phyloP scores from a whole-genome alignment of 2,888 invertebrate species.

The Brenthis hecate region DNA sequence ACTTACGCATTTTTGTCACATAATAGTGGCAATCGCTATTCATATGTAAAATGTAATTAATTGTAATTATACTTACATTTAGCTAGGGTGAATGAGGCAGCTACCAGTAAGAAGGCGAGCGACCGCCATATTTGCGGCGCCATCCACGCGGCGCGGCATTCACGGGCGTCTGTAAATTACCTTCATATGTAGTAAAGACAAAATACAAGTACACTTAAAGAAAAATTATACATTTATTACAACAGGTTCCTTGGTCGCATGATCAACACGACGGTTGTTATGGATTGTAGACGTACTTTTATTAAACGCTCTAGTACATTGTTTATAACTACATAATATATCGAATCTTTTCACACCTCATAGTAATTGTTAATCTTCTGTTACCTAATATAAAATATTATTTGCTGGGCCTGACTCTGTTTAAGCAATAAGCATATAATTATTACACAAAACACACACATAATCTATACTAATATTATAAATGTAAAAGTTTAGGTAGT shows the following conservation, averaged over 20 bases:
- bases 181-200: constrained; percentile 4
- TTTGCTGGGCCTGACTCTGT: too few relatives aligned
- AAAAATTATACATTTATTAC: constrained; percentile 14
- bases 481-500: too few relatives aligned
- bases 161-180: constrained; percentile 63
- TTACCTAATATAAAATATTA: too few relatives aligned
- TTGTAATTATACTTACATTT: constrained; percentile 63
- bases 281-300: neutral
- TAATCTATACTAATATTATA: too few relatives aligned
- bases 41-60: constrained; percentile 30
- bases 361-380: too few relatives aligned
- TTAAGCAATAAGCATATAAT: too few relatives aligned
- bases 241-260: constrained; percentile 10
- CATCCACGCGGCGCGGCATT: constrained; percentile 80
- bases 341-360: too few relatives aligned
- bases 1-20: too few relatives aligned
- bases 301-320: constrained; percentile 5
- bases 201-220: constrained; percentile 7
- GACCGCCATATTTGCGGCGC: constrained; percentile 76
- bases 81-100: constrained; percentile 63
- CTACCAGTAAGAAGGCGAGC: constrained; percentile 68
- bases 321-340: neutral
- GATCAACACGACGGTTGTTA: constrained; percentile 2
- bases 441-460: too few relatives aligned
- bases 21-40: too few relatives aligned